Percentiles rank a stretch among this genome's conserved stretches.
Evolutionary conservation across 2,113 vertebrate genomes (phyloP).

Genomic region (Pluvialis apricaria): DNA sequence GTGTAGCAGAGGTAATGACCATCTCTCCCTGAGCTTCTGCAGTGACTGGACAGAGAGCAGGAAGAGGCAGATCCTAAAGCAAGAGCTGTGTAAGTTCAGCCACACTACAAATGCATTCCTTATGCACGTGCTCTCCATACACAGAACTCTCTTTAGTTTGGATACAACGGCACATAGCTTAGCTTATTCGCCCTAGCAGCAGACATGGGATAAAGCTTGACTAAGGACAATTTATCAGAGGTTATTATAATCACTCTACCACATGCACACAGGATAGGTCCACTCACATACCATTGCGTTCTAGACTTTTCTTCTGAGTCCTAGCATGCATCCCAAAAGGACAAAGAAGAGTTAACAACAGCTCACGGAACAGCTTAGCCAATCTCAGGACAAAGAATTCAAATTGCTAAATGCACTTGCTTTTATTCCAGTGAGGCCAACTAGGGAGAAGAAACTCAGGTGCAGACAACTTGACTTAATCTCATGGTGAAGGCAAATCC

Average conservation of each 20-base stretch:
- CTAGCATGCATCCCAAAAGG: neutral
- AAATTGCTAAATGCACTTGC: neutral
- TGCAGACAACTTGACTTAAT: neutral
- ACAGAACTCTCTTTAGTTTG: neutral
- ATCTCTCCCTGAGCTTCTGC: neutral
- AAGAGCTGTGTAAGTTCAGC: neutral
- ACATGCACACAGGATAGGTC: rapidly evolving
- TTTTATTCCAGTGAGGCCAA: neutral
- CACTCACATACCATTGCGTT: rapidly evolving
- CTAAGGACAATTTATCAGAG: neutral
- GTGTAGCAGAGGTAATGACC: neutral
- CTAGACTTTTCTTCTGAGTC: neutral
- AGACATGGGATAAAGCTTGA: neutral
- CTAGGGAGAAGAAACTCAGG: neutral
- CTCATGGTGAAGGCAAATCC: neutral
- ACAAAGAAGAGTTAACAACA: neutral
- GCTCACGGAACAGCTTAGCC: neutral
- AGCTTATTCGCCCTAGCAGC: neutral
- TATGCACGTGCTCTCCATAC: neutral
- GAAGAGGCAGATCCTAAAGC: neutral
- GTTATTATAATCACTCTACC: neutral
- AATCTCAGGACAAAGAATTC: neutral
- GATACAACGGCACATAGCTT: rapidly evolving
- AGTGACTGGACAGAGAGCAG: too few species aligned
- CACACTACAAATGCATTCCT: neutral